Percentiles rank a stretch among this genome's conserved stretches.
These are phyloP conservation scores for Anoplolepis gracilipes DNA, from an alignment of 1,140 invertebrate species.

Conservation along the genomic window DNA sequence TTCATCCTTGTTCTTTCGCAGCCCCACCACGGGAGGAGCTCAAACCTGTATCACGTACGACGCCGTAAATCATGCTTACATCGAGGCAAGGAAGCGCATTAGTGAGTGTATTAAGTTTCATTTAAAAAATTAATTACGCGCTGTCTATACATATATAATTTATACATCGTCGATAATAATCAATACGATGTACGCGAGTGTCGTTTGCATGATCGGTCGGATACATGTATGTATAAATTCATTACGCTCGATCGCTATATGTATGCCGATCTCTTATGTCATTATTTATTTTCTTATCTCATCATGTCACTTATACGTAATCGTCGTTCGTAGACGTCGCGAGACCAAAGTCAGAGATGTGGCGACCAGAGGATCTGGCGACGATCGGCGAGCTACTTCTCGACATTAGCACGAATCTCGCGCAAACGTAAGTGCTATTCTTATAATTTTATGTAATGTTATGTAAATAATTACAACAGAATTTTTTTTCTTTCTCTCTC, in stretches of 20 bases:
- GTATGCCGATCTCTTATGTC: neutral
- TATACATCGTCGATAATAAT: constrained; percentile 1
- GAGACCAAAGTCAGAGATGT: constrained; percentile 88
- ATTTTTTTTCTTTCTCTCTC: neutral
- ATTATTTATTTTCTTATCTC: neutral
- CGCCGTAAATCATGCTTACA: constrained; percentile 95
- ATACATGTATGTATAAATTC: neutral
- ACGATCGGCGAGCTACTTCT: constrained; percentile 94
- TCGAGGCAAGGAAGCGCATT: constrained; percentile 94
- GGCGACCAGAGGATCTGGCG: constrained; percentile 93
- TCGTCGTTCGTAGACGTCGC: constrained; percentile 88
- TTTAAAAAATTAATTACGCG: constrained; percentile 23
- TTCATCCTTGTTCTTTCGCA: constrained; percentile 81
- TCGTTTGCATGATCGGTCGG: neutral
- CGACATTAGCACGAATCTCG: constrained; percentile 94
- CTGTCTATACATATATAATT: neutral
- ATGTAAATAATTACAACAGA: no score
- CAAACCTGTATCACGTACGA: constrained; percentile 96
- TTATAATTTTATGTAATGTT: neutral
- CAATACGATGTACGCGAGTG: neutral
- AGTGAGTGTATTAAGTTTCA: constrained; percentile 87
- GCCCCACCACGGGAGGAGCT: constrained; percentile 88
- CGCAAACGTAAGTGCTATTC: constrained; percentile 92
- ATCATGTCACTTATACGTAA: neutral
- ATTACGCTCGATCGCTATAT: neutral